A percentile compares a stretch with the other conserved stretches of the same genome.
These are phyloP conservation scores for Colinus virginianus DNA, from an alignment of 2,113 vertebrate species.

Conservation along the genomic window DNA sequence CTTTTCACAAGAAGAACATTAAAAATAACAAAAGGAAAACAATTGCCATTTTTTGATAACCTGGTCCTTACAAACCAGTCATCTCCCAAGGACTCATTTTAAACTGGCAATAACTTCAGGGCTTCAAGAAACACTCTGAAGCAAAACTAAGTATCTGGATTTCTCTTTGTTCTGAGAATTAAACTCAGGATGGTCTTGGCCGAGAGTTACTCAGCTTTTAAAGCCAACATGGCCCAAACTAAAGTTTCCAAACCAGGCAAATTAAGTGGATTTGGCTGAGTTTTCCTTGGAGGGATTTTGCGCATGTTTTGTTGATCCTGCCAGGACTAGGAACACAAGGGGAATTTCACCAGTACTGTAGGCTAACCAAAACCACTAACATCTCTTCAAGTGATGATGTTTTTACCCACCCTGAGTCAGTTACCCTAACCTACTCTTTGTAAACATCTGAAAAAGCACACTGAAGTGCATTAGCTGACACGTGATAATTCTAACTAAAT, in stretches of 20 bases:
- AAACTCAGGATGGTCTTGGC: not conserved
- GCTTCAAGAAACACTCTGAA: not conserved
- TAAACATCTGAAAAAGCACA: not conserved
- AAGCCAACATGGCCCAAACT: not conserved
- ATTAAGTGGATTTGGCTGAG: not conserved
- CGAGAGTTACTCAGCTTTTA: not conserved
- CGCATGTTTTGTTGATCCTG: not conserved
- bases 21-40: not conserved
- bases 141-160: slow-evolving; percentile 1
- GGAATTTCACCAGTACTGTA: not conserved
- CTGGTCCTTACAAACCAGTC: not conserved
- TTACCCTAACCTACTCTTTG: not conserved
- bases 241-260: not conserved
- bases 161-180: slow-evolving; percentile 21
- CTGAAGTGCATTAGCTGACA: not conserved
- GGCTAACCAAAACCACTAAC: not conserved
- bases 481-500: not conserved
- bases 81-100: not conserved
- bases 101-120: not conserved
- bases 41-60: not conserved
- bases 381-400: not conserved
- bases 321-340: not conserved
- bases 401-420: not conserved
- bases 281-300: not conserved
- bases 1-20: not conserved